Evolutionary conservation across 2,797 vertebrate genomes (phyloP).

Genomic region (Pipistrellus nathusii): DNA sequence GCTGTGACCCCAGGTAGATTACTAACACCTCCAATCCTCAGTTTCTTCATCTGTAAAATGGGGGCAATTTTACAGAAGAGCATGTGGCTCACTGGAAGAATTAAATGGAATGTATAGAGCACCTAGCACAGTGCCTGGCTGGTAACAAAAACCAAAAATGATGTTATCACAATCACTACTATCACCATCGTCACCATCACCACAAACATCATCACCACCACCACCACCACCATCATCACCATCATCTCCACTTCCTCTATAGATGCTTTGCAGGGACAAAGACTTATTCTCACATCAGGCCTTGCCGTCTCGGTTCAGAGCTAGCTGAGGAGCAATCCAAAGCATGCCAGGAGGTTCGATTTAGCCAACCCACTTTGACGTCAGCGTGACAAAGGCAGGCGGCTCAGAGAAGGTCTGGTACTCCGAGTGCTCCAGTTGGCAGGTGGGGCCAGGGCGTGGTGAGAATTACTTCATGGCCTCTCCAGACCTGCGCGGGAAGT

Average conservation of each 20-base stretch:
- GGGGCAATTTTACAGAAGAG: background rate
- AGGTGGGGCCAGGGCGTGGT: background rate
- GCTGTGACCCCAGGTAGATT: background rate
- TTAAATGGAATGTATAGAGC: background rate
- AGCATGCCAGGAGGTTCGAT: accelerated
- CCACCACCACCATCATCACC: accelerated
- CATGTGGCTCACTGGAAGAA: background rate
- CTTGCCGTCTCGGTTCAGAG: background rate
- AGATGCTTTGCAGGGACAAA: background rate
- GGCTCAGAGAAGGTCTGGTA: background rate
- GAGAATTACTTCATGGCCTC: background rate
- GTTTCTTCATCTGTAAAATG: background rate
- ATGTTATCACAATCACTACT: background rate
- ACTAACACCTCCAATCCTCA: background rate
- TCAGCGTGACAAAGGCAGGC: background rate
- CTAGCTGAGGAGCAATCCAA: background rate
- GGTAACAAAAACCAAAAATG: background rate
- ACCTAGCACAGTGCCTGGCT: background rate
- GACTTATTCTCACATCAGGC: background rate
- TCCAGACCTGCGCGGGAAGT: background rate
- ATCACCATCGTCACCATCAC: accelerated
- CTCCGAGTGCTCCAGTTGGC: background rate
- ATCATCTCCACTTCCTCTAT: background rate
- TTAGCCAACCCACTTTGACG: too few species aligned
- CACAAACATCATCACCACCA: accelerated